Conservation (phyloP, 1,140 invertebrate species). For the Euwallacea fornicatus region DNA sequence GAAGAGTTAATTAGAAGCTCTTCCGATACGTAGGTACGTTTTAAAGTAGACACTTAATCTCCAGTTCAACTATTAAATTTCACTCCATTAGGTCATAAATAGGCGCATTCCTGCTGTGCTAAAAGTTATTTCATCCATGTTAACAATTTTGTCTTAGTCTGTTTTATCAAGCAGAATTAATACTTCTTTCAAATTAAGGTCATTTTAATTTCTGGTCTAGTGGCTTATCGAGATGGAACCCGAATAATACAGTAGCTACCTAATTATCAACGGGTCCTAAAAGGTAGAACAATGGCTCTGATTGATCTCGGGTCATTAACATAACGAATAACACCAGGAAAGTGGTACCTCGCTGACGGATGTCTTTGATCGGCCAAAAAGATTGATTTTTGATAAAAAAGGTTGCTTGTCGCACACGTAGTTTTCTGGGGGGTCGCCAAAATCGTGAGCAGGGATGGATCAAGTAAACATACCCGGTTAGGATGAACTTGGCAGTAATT, state of each 20-base stretch:
- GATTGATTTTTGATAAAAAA: conserved; percentile 27
- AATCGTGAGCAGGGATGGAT: too few species aligned
- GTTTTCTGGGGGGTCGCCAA: conserved; percentile 14
- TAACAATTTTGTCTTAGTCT: background rate
- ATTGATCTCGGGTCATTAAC: conserved; percentile 36
- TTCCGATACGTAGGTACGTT: background rate
- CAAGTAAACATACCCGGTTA: too few species aligned
- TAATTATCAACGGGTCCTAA: conserved; percentile 28
- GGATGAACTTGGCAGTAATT: too few species aligned
- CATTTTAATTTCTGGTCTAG: conserved; percentile 19
- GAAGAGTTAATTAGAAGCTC: conserved; percentile 16
- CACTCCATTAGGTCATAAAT: background rate
- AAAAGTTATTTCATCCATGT: conserved; percentile 10
- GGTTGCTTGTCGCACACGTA: conserved; percentile 1
- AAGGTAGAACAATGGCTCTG: conserved; percentile 34
- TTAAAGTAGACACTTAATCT: background rate
- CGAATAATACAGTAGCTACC: conserved; percentile 32
- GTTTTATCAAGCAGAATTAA: conserved; percentile 20
- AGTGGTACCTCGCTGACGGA: conserved; percentile 32
- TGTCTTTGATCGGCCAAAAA: conserved; percentile 18
- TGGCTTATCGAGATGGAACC: conserved; percentile 28
- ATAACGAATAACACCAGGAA: conserved; percentile 34
- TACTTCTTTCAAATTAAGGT: conserved; percentile 4
- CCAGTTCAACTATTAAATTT: background rate
- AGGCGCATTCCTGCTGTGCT: background rate